These are phyloP conservation scores for Anoura caudifer DNA, from an alignment of 2,113 vertebrate genomes.

Conservation along the genomic window DNA sequence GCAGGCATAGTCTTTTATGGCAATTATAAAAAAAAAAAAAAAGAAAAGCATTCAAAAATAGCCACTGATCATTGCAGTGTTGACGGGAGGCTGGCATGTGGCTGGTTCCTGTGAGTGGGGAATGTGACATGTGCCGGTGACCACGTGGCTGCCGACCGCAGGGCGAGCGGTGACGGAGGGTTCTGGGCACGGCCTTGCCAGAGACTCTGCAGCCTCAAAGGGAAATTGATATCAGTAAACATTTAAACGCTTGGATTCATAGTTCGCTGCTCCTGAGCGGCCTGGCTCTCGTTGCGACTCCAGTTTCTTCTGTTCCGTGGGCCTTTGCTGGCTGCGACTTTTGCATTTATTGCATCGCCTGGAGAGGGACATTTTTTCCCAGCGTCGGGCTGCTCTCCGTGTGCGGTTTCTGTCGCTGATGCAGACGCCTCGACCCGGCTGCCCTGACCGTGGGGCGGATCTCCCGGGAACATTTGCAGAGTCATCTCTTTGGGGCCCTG, in stretches of 20 bases:
- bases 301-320: neutral
- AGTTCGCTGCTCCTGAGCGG: neutral
- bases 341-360: neutral
- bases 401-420: neutral
- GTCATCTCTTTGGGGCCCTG: constrained; percentile 28
- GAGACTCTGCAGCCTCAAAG: neutral
- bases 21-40: neutral
- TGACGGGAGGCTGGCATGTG: neutral
- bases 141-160: rapidly evolving
- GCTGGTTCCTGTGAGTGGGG: neutral
- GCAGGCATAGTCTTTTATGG: constrained; percentile 7
- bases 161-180: neutral
- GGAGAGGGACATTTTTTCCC: neutral
- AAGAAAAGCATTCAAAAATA: neutral
- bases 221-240: neutral
- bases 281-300: constrained; percentile 22
- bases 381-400: neutral
- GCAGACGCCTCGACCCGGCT: neutral
- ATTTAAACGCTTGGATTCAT: constrained; percentile 43
- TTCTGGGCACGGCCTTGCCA: neutral
- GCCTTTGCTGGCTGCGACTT: constrained; percentile 12
- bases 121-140: rapidly evolving
- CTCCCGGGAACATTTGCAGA: neutral
- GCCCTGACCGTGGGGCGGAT: neutral
- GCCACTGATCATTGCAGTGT: constrained; percentile 10